Evolutionary conservation across 2,113 vertebrate genomes (phyloP), one percentile per base, ranked within the genome.

Genomic region (Murina feae): DNA sequence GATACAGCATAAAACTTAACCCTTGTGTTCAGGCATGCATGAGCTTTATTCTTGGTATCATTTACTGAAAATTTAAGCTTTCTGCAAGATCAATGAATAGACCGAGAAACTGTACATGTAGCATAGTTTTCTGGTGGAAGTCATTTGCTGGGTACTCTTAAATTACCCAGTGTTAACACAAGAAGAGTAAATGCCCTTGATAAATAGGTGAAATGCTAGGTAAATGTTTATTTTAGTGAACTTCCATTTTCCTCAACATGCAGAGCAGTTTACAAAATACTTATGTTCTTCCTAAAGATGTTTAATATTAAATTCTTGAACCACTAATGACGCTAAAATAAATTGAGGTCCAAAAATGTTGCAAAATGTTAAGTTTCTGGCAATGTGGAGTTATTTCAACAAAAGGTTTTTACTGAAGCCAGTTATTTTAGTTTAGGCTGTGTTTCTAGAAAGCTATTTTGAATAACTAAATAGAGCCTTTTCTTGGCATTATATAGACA

Each of bases 381-480:
- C 63, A 89, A 0, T 68, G 58, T 86, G n/a, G 74, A 92, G 8
- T 83, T 47, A 75, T 90, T 35, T 94, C 69, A 95, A 51, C n/a
- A 82, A 87, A 82, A 85, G n/a, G 25, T 72, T 84, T 95, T 96
- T 87, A 83, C 12, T 85, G 30, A 94, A 47, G 85, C 58, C 53
- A 91, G 0, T 90, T 93, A 71, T 81, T 94, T 93, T 94, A 95
- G 79, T 37, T 80, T 94, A 90, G 75, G 71, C 91, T 96, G 17
- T 97, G 89, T 97, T 86, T 95, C 71, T 97, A 96, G 91, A 91
- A 91, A 95, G 87, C 80, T 89, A 86, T 93, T 86, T 87, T 93
- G 42, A 76, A 18, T 51, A n/a, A 88, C 7, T 71, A n/a, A 93
- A 66, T 80, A 51, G 30, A 86, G 17, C 85, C 93, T 93, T 96